Evolutionary conservation across 2,888 invertebrate genomes (phyloP).

Genomic region (Cephus spinipes): DNA sequence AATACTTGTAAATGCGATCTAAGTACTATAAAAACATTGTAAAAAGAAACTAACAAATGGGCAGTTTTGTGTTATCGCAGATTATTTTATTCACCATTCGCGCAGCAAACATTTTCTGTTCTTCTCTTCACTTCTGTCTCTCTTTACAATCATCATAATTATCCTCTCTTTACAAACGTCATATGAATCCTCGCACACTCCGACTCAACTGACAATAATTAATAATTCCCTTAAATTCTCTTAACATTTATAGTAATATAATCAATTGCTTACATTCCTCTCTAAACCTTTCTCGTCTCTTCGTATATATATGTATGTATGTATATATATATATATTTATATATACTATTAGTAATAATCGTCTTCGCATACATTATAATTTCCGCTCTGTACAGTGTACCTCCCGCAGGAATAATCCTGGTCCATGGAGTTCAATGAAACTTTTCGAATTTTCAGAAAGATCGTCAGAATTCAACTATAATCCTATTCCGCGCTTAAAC

Average conservation of each 20-base stretch:
- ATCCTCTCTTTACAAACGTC: conserved; percentile 12
- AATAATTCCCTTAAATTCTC: conserved; percentile 54
- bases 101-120: conserved; percentile 48
- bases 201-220: conserved; percentile 53
- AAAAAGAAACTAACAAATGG: neutral
- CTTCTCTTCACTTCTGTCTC: neutral
- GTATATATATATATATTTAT: neutral
- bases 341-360: conserved; percentile 1
- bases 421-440: neutral
- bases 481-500: neutral
- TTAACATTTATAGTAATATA: conserved; percentile 55
- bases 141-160: neutral
- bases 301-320: neutral
- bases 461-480: neutral
- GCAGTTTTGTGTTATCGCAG: conserved; percentile 11
- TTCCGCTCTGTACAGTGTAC: conserved; percentile 22
- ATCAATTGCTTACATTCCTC: conserved; percentile 48
- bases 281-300: conserved; percentile 7
- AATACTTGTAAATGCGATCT: neutral
- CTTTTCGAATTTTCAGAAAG: neutral
- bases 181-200: conserved; percentile 3
- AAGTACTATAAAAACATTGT: neutral
- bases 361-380: conserved; percentile 10
- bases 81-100: conserved; percentile 51
- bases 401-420: neutral